Percentiles rank a stretch among this genome's conserved stretches.
Evolutionary conservation across 2,113 vertebrate genomes (phyloP).

Genomic region (Brachirus orientalis): DNA sequence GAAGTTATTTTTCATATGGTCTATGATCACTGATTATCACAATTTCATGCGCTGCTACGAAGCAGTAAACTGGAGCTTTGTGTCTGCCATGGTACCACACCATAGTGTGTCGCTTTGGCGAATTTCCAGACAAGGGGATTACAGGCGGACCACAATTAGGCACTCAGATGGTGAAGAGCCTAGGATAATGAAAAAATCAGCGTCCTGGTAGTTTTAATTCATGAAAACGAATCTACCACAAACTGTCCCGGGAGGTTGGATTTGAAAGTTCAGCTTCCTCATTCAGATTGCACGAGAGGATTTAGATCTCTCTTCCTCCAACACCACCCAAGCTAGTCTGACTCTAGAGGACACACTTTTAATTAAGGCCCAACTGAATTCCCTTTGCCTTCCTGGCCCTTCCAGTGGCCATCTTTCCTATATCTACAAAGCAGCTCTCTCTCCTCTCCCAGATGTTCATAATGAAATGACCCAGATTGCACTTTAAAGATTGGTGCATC

Average conservation of each 20-base stretch:
- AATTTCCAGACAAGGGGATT: conserved; percentile 61
- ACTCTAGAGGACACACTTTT: conserved; percentile 60
- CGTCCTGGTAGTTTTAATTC: conserved; percentile 47
- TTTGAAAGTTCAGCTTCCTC: conserved; percentile 55
- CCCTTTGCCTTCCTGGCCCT: conserved; percentile 37
- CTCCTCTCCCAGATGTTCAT: conserved; percentile 66
- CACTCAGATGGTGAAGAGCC: conserved; percentile 63
- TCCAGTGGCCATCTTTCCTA: conserved; percentile 47
- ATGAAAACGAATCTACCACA: conserved; percentile 48
- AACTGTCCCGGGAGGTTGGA: conserved; percentile 15
- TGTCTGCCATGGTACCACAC: conserved; percentile 5
- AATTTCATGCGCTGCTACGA: conserved; percentile 3
- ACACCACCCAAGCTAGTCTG: conserved; percentile 47
- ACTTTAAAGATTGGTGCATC: conserved; percentile 49
- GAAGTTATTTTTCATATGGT: too few relatives aligned
- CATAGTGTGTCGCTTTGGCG: conserved; percentile 36
- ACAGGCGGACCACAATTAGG: conserved; percentile 61
- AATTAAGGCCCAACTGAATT: conserved; percentile 76
- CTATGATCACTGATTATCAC: conserved; percentile 8
- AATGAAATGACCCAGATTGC: conserved; percentile 79
- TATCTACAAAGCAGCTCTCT: conserved; percentile 56
- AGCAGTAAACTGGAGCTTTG: conserved; percentile 14
- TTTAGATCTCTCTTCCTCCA: conserved; percentile 36
- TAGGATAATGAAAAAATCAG: conserved; percentile 67
- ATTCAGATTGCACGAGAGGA: conserved; percentile 50